Conservation (phyloP, 2,797 vertebrate species). For the Xyrichtys novacula region DNA sequence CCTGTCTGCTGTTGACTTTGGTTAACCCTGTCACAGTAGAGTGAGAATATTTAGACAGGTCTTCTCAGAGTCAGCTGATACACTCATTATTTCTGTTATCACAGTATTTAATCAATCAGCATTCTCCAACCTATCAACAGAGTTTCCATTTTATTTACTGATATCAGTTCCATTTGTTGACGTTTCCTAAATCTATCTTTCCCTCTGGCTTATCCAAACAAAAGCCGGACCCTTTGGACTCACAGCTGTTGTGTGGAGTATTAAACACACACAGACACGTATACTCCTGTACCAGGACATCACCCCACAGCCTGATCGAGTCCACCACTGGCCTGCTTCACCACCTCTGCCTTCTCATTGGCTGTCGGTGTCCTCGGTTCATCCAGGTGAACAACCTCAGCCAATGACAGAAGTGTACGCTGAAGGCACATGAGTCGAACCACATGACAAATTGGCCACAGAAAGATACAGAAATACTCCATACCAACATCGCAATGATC, state of each 20-base stretch:
- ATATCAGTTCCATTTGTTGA: background rate
- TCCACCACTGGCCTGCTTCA: constrained; percentile 1
- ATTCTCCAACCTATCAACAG: background rate
- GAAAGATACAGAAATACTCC: background rate
- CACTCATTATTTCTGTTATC: background rate
- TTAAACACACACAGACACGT: constrained; percentile 16
- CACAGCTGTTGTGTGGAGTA: background rate
- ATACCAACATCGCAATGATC: background rate
- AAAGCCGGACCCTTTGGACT: constrained; percentile 60
- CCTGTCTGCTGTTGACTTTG: constrained; percentile 7
- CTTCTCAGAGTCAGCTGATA: constrained; percentile 6
- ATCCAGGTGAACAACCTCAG: constrained; percentile 21
- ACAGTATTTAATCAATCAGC: background rate
- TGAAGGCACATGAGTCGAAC: constrained; percentile 23
- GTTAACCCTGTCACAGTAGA: background rate
- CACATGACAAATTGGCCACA: constrained; percentile 15
- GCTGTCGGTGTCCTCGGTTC: constrained; percentile 17
- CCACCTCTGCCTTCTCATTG: constrained; percentile 41
- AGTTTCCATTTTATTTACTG: background rate
- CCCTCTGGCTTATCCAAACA: constrained; percentile 45
- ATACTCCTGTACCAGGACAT: constrained; percentile 11
- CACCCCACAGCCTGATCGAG: constrained; percentile 43
- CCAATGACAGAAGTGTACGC: constrained; percentile 43
- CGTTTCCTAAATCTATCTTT: background rate
- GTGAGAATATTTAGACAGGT: too few species aligned